A percentile compares a stretch with the other conserved stretches of the same genome.
These are phyloP conservation scores for Condylostylus longicornis DNA, from an alignment of 1,140 invertebrate genomes.

Conservation along the genomic window DNA sequence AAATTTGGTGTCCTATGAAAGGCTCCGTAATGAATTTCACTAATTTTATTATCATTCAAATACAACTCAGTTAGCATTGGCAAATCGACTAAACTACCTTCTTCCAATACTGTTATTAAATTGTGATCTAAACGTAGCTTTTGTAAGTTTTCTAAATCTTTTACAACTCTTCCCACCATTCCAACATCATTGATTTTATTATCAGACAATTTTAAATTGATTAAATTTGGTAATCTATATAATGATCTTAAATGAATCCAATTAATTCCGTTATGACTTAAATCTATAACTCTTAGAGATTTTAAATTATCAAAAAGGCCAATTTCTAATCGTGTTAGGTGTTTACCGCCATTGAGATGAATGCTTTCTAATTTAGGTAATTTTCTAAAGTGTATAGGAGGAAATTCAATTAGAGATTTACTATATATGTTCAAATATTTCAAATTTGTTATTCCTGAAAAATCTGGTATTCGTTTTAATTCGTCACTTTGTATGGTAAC, in stretches of 20 bases:
- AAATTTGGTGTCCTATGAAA: slow-evolving; percentile 62
- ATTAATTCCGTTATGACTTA: slow-evolving; percentile 60
- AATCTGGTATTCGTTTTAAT: slow-evolving; percentile 53
- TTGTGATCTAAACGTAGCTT: slow-evolving; percentile 55
- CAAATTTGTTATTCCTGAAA: slow-evolving; percentile 46
- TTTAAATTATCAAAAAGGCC: slow-evolving; percentile 59
- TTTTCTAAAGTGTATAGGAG: slow-evolving; percentile 53
- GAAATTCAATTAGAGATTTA: slow-evolving; percentile 47
- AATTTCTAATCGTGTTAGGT: slow-evolving; percentile 49
- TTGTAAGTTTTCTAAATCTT: slow-evolving; percentile 55
- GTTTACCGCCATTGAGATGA: slow-evolving; percentile 51
- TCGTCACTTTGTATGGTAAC: slow-evolving; percentile 61
- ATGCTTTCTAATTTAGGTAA: slow-evolving; percentile 58
- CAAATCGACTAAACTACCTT: slow-evolving; percentile 67
- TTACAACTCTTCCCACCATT: slow-evolving; percentile 57
- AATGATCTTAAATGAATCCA: slow-evolving; percentile 65
- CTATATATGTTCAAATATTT: slow-evolving; percentile 55
- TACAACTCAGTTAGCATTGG: slow-evolving; percentile 51
- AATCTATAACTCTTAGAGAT: slow-evolving; percentile 53
- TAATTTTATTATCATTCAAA: slow-evolving; percentile 57
- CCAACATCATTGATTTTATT: slow-evolving; percentile 61
- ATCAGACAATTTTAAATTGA: slow-evolving; percentile 50
- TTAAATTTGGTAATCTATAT: slow-evolving; percentile 50
- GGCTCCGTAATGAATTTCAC: slow-evolving; percentile 56
- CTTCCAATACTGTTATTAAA: slow-evolving; percentile 48